Evolutionary conservation across 2,888 invertebrate species (phyloP).

Genomic region (Drosophila aldrichi): DNA sequence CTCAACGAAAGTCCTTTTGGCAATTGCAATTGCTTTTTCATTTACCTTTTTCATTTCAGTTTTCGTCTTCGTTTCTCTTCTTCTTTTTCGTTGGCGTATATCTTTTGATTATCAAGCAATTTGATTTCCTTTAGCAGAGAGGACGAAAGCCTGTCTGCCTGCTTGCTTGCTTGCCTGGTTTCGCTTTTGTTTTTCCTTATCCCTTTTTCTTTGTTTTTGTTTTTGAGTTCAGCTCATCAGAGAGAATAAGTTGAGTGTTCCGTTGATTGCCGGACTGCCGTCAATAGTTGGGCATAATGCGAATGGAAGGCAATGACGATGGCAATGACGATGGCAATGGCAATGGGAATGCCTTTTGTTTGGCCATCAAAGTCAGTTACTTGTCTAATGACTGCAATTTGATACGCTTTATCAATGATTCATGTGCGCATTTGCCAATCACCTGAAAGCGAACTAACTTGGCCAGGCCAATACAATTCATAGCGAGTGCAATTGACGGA

Average conservation of each 20-base stretch:
- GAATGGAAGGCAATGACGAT: background rate
- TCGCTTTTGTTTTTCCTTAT: background rate
- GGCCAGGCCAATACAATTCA: constrained; percentile 35
- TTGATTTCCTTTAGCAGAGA: constrained; percentile 45
- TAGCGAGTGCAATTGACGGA: constrained; percentile 57
- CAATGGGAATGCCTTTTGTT: constrained; percentile 43
- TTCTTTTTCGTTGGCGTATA: background rate
- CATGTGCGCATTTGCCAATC: constrained; percentile 66
- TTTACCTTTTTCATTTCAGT: constrained; percentile 28
- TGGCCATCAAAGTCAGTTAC: constrained; percentile 58
- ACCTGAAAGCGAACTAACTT: constrained; percentile 18
- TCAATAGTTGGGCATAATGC: constrained; percentile 28
- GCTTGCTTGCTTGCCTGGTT: background rate
- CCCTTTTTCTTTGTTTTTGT: background rate
- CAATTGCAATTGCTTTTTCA: constrained; percentile 59
- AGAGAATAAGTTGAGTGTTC: constrained; percentile 36
- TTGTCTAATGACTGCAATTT: constrained; percentile 78
- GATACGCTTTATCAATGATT: constrained; percentile 77
- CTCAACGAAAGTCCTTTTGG: constrained; percentile 24
- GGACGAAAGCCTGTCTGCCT: constrained; percentile 1
- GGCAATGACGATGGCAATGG: background rate
- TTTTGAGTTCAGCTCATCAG: constrained; percentile 20
- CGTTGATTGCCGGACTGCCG: constrained; percentile 65
- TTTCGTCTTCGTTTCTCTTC: background rate
- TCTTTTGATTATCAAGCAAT: constrained; percentile 53